Evolutionary conservation across 2,113 vertebrate species (phyloP).

Genomic region (Cebus imitator): DNA sequence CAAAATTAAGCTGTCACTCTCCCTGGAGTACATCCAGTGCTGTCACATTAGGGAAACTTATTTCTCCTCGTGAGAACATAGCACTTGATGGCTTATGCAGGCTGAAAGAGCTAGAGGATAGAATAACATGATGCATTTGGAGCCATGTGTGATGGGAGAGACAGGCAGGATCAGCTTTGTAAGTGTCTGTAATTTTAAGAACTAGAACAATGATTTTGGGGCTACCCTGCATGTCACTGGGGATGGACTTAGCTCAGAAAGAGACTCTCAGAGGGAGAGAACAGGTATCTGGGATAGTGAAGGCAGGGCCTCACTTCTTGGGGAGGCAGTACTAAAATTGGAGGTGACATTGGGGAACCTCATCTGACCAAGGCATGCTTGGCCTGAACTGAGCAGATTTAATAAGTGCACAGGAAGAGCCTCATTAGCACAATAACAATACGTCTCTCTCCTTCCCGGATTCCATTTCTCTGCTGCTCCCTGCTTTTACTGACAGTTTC

Average conservation of each 20-base stretch:
- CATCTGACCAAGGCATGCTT: neutral
- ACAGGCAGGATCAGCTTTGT: neutral
- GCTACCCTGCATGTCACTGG: neutral
- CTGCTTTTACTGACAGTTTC: too few species aligned
- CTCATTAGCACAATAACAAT: fast-evolving
- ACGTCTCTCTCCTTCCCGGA: fast-evolving
- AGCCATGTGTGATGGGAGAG: neutral
- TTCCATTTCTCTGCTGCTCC: neutral
- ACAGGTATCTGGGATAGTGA: fast-evolving
- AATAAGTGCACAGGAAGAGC: neutral
- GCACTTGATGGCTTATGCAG: conserved; percentile 5
- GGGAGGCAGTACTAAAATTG: neutral
- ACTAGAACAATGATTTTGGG: neutral
- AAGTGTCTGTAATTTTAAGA: neutral
- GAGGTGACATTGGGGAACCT: neutral
- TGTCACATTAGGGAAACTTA: conserved; percentile 75
- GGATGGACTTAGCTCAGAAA: neutral
- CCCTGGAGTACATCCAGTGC: conserved; percentile 53
- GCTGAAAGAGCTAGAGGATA: neutral
- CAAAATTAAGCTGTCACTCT: conserved; percentile 75
- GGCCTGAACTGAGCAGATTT: neutral
- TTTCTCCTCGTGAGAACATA: conserved; percentile 61
- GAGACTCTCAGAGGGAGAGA: neutral
- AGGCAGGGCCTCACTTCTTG: neutral
- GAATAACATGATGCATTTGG: neutral